A percentile compares a stretch with the other conserved stretches of the same genome.
Evolutionary conservation across 2,888 invertebrate species (phyloP).

Genomic region (Troglohyphantes excavatus): DNA sequence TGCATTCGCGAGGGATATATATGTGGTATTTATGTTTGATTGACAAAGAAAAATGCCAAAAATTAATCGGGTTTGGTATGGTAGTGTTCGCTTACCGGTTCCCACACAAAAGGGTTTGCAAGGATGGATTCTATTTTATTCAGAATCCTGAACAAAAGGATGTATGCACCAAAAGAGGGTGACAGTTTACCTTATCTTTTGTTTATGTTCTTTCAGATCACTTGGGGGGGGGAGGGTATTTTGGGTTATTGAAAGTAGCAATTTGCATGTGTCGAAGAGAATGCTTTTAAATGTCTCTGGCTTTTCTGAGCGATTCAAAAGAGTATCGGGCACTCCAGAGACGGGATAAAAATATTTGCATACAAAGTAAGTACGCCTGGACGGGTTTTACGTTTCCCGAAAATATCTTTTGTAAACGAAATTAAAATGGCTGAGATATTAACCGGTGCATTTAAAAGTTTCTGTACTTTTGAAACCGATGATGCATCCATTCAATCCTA

Average conservation of each 20-base stretch:
- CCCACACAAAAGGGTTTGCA: not conserved
- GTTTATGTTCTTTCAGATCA: not conserved
- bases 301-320: constrained; percentile 21
- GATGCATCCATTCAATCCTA: not conserved
- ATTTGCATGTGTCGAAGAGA: constrained; percentile 40
- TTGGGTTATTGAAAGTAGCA: not conserved
- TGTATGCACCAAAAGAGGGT: not conserved
- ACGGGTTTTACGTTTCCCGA: not conserved
- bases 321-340: not conserved
- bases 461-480: not conserved
- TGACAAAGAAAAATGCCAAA: constrained; percentile 75
- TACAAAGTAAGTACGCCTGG: constrained; percentile 27
- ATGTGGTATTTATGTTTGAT: constrained; percentile 46
- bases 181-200: not conserved
- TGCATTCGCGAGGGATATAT: not conserved
- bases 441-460: not conserved
- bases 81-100: constrained; percentile 37
- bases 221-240: not conserved
- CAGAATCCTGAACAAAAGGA: not conserved
- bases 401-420: not conserved
- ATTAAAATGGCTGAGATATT: not conserved
- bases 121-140: not conserved
- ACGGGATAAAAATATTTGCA: constrained; percentile 62
- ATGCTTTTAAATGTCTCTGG: constrained; percentile 21
- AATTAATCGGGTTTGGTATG: constrained; percentile 74